A percentile compares a stretch with the other conserved stretches of the same genome.
These are phyloP conservation scores for Serilophus lunatus DNA, from an alignment of 2,113 vertebrate genomes.

Conservation along the genomic window DNA sequence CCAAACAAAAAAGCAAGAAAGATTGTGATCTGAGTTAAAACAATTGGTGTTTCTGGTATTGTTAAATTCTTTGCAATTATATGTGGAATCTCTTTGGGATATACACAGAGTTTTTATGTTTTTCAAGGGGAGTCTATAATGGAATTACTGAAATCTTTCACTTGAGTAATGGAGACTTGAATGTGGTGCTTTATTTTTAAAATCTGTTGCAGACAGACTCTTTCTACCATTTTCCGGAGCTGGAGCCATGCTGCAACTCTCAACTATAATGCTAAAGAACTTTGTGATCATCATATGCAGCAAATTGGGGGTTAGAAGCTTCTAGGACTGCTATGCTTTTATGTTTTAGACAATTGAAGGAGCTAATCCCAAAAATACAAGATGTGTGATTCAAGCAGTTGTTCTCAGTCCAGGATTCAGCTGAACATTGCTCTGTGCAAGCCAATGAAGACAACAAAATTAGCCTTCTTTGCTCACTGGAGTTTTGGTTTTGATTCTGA, in stretches of 20 bases:
- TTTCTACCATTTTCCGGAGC: not conserved
- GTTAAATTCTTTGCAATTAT: not conserved
- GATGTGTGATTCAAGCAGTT: not conserved
- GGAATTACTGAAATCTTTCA: not conserved
- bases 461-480: not conserved
- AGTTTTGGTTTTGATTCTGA: constrained; percentile 23
- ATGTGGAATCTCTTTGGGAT: not conserved
- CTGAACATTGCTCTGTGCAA: not conserved
- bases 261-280: not conserved
- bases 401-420: not conserved
- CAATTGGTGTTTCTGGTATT: not conserved
- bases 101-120: not conserved
- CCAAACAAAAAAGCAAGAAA: not conserved
- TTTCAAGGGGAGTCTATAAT: not conserved
- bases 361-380: not conserved
- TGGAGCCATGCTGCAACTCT: not conserved
- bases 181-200: not conserved
- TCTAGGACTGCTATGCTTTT: not conserved
- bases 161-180: not conserved
- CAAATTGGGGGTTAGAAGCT: constrained; percentile 3
- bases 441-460: not conserved
- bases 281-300: not conserved
- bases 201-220: not conserved
- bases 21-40: not conserved
- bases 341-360: not conserved